A percentile compares a stretch with the other conserved stretches of the same genome.
phyloP scores from a whole-genome alignment of 2,888 invertebrate genomes.

The Agelastica alni region DNA sequence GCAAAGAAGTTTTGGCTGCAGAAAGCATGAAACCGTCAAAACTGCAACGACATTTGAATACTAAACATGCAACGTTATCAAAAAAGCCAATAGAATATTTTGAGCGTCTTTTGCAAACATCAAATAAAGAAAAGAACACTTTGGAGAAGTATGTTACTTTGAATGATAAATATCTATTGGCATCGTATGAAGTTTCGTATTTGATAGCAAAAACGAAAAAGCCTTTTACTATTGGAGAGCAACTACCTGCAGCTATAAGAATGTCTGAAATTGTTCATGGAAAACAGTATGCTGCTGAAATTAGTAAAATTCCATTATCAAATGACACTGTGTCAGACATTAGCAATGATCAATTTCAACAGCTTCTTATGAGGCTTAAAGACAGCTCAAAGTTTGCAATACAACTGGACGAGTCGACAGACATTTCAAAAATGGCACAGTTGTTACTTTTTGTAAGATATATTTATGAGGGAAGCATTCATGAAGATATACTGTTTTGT shows the following conservation, averaged over 20 bases:
- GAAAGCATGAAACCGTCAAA: slow-evolving; percentile 10
- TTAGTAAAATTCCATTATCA: too few relatives aligned
- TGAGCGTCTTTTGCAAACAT: slow-evolving; percentile 7
- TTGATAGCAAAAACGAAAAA: slow-evolving; percentile 8
- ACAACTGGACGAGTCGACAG: slow-evolving; percentile 13
- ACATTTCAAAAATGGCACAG: slow-evolving; percentile 5
- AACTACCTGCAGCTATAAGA: slow-evolving; percentile 10
- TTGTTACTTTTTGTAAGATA: background rate
- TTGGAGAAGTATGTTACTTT: slow-evolving; percentile 10
- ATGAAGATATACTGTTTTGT: slow-evolving; percentile 13
- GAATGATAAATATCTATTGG: slow-evolving; percentile 10
- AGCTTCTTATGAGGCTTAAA: slow-evolving; percentile 1
- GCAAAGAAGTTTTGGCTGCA: slow-evolving; percentile 10
- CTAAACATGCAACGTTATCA: slow-evolving; percentile 5
- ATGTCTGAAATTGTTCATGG: slow-evolving; percentile 11
- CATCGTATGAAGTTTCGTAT: too few relatives aligned
- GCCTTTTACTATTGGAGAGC: slow-evolving; percentile 9
- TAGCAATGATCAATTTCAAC: slow-evolving; percentile 6
- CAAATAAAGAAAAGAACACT: slow-evolving; percentile 11
- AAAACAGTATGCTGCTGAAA: slow-evolving; percentile 10
- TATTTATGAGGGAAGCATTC: background rate
- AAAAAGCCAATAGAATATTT: slow-evolving; percentile 4
- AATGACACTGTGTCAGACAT: slow-evolving; percentile 4
- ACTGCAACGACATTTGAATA: too few relatives aligned
- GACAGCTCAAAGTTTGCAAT: slow-evolving; percentile 12